phyloP scores from a whole-genome alignment of 2,113 vertebrate species.

The Philantomba maxwellii region DNA sequence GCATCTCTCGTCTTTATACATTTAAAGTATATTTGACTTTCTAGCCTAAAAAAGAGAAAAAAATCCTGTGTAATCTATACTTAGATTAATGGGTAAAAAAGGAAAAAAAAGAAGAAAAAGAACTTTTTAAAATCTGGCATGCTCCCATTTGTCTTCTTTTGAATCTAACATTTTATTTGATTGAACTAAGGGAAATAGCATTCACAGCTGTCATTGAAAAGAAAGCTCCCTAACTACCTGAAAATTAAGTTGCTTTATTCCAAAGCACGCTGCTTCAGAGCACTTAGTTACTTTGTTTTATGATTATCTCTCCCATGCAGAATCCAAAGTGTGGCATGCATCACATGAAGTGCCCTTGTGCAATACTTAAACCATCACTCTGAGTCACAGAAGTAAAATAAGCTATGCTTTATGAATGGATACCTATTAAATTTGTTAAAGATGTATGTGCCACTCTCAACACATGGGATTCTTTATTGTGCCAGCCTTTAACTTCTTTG shows the following conservation, averaged over 20 bases:
- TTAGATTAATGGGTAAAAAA: neutral
- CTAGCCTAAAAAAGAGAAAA: neutral
- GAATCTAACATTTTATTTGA: neutral
- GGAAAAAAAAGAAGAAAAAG: neutral
- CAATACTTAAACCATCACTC: slow-evolving; percentile 9
- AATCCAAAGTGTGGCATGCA: neutral
- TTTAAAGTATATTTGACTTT: neutral
- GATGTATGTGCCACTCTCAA: neutral
- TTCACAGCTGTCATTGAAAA: neutral
- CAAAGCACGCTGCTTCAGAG: slow-evolving; percentile 2
- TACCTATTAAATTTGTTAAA: slow-evolving; percentile 23
- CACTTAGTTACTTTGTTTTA: slow-evolving; percentile 55
- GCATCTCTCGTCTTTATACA: neutral
- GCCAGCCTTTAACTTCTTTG: neutral
- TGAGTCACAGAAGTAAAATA: slow-evolving; percentile 41
- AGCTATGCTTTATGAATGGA: slow-evolving; percentile 3
- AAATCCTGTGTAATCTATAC: neutral
- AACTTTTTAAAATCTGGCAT: neutral
- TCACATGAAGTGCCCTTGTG: slow-evolving; percentile 27
- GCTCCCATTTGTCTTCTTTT: neutral
- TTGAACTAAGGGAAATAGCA: neutral
- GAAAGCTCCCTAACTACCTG: neutral
- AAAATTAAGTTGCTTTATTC: slow-evolving; percentile 31
- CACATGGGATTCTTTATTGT: neutral
- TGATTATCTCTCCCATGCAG: slow-evolving; percentile 42